Conservation (phyloP, 2,888 invertebrate genomes). For the Amphipoea lucens region DNA sequence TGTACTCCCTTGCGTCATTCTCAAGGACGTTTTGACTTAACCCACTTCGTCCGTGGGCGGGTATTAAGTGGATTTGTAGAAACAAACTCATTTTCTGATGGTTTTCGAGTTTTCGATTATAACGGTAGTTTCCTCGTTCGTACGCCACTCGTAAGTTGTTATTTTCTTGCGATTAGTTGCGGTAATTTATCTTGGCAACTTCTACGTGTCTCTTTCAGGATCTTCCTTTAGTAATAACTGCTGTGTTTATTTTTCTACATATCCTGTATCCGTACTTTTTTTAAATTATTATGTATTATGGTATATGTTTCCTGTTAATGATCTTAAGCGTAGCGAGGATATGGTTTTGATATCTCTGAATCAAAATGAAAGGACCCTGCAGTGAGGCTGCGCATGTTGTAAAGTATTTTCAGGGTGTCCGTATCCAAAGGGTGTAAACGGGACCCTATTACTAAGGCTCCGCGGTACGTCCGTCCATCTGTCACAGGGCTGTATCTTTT, state of each 20-base stretch:
- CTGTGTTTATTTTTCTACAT: not conserved
- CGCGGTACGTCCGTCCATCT: not conserved
- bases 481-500: not conserved
- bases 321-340: not conserved
- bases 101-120: constrained; percentile 59
- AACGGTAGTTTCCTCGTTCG: constrained; percentile 52
- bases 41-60: constrained; percentile 62
- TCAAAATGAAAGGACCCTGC: not conserved
- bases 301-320: not conserved
- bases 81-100: constrained; percentile 52
- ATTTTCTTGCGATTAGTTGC: constrained; percentile 48
- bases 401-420: not conserved
- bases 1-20: constrained; percentile 72
- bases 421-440: not conserved
- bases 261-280: not conserved
- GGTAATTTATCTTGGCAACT: constrained; percentile 12
- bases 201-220: not conserved
- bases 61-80: constrained; percentile 58
- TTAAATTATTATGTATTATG: not conserved
- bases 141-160: constrained; percentile 34
- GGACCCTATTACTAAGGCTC: not conserved
- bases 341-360: not conserved
- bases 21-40: constrained; percentile 73
- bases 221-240: not conserved
- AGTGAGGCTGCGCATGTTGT: not conserved